Conservation (phyloP, 2,797 vertebrate genomes). For the Semaprochilodus insignis region DNA sequence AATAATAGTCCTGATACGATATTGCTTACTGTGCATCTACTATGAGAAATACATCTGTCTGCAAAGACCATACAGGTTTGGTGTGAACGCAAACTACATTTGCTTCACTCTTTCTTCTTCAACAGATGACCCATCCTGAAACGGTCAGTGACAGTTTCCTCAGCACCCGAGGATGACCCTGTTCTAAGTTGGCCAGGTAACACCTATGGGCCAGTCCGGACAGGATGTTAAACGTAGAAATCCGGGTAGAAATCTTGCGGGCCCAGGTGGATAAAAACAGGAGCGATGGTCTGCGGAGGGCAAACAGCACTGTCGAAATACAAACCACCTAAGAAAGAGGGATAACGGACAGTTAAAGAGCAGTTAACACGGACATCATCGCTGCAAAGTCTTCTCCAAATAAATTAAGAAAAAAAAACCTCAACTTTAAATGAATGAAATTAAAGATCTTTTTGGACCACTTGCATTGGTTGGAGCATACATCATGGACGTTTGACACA, state of each 20-base stretch:
- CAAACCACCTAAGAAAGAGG: slow-evolving; percentile 87
- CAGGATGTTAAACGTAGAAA: slow-evolving; percentile 40
- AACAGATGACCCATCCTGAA: slow-evolving; percentile 27
- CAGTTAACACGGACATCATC: background rate
- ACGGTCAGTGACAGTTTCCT: background rate
- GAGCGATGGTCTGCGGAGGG: slow-evolving; percentile 87
- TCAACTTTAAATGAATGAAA: no score
- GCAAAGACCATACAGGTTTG: slow-evolving; percentile 24
- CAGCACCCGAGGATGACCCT: slow-evolving; percentile 17
- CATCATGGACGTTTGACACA: no score
- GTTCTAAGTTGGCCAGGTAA: background rate
- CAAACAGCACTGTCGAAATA: slow-evolving; percentile 91
- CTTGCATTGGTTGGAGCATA: no score
- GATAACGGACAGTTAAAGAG: slow-evolving; percentile 63
- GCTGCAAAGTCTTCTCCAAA: no score
- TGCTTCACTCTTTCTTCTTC: background rate
- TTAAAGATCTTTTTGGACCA: no score
- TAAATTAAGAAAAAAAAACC: no score
- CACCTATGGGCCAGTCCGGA: background rate
- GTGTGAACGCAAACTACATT: slow-evolving; percentile 6
- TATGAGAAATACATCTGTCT: slow-evolving; percentile 19
- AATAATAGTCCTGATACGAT: slow-evolving; percentile 86
- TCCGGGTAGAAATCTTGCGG: slow-evolving; percentile 85
- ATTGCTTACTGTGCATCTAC: slow-evolving; percentile 40
- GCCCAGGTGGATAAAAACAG: slow-evolving; percentile 93